Percentiles rank a stretch among this genome's conserved stretches.
Evolutionary conservation across 2,888 invertebrate species (phyloP).

Genomic region (Fragum sueziense): DNA sequence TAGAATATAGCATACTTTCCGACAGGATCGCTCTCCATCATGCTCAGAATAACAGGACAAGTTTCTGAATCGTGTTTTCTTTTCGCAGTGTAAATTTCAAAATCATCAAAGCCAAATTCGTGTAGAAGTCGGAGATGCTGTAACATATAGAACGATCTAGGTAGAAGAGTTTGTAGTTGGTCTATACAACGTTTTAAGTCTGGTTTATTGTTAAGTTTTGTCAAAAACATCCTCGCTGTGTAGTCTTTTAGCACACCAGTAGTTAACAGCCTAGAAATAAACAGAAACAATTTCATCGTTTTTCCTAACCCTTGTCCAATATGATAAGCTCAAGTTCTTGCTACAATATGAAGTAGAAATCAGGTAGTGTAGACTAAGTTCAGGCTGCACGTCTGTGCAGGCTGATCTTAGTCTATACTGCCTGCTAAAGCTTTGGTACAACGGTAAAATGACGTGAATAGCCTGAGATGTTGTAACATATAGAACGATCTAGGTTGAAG

Average conservation of each 20-base stretch:
- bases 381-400: no score
- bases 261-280: no score
- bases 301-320: no score
- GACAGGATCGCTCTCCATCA: neutral
- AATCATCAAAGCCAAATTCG: neutral
- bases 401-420: no score
- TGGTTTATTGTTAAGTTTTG: neutral
- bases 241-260: no score
- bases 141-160: constrained; percentile 1
- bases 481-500: neutral
- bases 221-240: neutral
- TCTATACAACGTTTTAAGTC: neutral
- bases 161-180: neutral
- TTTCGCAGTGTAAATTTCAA: neutral
- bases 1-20: constrained; percentile 5
- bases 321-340: no score
- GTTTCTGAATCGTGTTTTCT: neutral
- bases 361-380: no score
- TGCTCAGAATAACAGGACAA: neutral
- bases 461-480: neutral
- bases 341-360: no score
- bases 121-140: neutral
- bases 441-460: no score
- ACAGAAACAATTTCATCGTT: no score
- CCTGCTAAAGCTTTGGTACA: no score